Evolutionary conservation across 30 jellyfish, hydroid and myxozoan species (phyloP), one percentile per base, ranked within the genome.

Genomic region (Hydractinia echinata): DNA sequence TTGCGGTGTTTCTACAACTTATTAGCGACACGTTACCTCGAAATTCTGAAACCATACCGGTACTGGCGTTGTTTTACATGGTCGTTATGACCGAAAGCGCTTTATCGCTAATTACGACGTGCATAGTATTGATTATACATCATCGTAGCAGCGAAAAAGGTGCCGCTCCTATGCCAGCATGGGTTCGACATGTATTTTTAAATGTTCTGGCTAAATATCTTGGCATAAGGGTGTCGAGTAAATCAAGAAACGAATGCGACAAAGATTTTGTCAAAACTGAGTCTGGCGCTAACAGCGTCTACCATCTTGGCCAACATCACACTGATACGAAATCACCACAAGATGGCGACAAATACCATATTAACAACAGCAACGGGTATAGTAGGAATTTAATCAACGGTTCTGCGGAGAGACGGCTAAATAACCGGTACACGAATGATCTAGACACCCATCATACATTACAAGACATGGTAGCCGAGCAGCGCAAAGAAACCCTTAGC

Each of bases 51-150:
- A 87, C 92, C 70, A 79, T 92, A 49, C 96, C 98, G 6, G 61
- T 86, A 13, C 90, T 92, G 56, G 95, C 95, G 10, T 64, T 77
- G 11, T 92, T 86, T 54, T 92, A 86, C 85, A 92, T 92, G 89
- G 90, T 77, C 1, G 69, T 92, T 4, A 92, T 92, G 98, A 68
- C 89, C 10, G 96, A 92, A 61, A 87, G 95, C 73, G 96, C 94
- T 8, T 77, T 92, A 67, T 83, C 96, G 9, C 60, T 92, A 18
- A 74, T 87, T 19, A 87, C 98, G 15, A 86, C 96, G 15, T 92
- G 98, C 60, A 66, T 88, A 55, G 98, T 92, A 66, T 79, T 92
- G 87, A 85, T 81, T 19, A 66, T 83, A 50, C 95, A 90, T 52
- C 70, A 77, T 66, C 90, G 89, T 51, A 89, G 95, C 4, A 76